A percentile compares a stretch with the other conserved stretches of the same genome.
Evolutionary conservation across 1,140 invertebrate genomes (phyloP).

Genomic region (Drosophila yakuba): DNA sequence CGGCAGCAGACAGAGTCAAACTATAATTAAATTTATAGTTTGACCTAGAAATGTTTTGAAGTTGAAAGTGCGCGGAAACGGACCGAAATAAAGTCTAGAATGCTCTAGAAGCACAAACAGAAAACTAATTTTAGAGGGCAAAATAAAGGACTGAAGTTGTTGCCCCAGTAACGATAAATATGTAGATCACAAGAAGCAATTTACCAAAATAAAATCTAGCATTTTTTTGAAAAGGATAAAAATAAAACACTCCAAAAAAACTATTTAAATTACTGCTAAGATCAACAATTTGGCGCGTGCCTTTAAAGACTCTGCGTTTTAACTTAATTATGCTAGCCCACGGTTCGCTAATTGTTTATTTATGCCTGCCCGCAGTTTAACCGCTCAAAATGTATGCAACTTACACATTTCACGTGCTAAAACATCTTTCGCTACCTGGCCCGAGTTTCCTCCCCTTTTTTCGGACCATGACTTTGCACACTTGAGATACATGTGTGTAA

Average conservation of each 20-base stretch:
- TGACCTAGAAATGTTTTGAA: slow-evolving; percentile 79
- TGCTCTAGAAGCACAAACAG: slow-evolving; percentile 10
- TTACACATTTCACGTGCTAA: slow-evolving; percentile 80
- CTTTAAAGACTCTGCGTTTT: slow-evolving; percentile 5
- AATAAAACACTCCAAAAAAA: background rate
- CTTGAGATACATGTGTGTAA: slow-evolving; percentile 48
- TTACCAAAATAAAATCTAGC: slow-evolving; percentile 3
- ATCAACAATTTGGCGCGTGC: slow-evolving; percentile 46
- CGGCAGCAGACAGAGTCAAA: slow-evolving; percentile 42
- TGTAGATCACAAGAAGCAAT: background rate
- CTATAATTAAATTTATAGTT: slow-evolving; percentile 75
- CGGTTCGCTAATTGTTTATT: slow-evolving; percentile 51
- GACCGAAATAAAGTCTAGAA: slow-evolving; percentile 19
- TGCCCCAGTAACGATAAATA: background rate
- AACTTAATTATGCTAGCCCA: slow-evolving; percentile 45
- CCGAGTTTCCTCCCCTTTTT: slow-evolving; percentile 17
- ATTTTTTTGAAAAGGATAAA: slow-evolving; percentile 6
- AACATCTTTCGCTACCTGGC: slow-evolving; percentile 25
- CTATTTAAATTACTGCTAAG: background rate
- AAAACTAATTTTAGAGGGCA: slow-evolving; percentile 20
- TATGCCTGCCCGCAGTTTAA: slow-evolving; percentile 52
- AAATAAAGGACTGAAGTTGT: background rate
- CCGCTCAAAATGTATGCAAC: slow-evolving; percentile 56
- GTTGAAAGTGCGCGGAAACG: slow-evolving; percentile 53
- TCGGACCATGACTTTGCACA: slow-evolving; percentile 67